Evolutionary conservation across 2,888 invertebrate genomes (phyloP), one percentile per base, ranked within the genome.

Genomic region (Drosophila pullipes): DNA sequence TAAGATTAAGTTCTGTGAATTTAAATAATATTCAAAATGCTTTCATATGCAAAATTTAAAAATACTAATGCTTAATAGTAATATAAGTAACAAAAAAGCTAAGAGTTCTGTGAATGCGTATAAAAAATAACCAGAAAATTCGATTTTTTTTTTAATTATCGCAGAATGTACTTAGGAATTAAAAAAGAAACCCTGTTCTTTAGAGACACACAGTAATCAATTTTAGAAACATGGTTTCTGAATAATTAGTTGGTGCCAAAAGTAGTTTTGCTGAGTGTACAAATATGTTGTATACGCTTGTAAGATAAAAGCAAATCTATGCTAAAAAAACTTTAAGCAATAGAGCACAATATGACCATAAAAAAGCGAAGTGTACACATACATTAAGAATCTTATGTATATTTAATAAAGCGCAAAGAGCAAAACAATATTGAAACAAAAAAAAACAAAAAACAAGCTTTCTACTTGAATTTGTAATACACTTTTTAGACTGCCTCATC

Each of bases 391-490:
- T 68, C 31, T 47, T 37, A 66, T 81, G 64, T 54, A 81, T 81
- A 85, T 81, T 85, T 78, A 76, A 88, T 81, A 73, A 53, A 53
- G 65, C 65, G 49, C 66, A 83, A 82, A 79, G 76, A 76, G 81
- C 68, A 64, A 31, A 31, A 28, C 28, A 49, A 25, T 28, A 53
- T 28, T 13, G 18, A 13, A 37, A 11, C 11, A 39, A 22, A 30
- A 9, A 31, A 9, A 31, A 7, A n/a, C n/a, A n/a, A 31, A 31
- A 31, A 7, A n/a, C 4, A 18, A 37, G 11, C 28, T 22, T 22
- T 44, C 7, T 3, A n/a, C 28, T 9, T 25, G 33, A 28, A 54
- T 63, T 25, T n/a, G 47, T 33, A 41, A 63, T 22, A 54, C 25
- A 61, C 54, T 78, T 62, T 72, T 11, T 35, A 47, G 22, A 31